Evolutionary conservation across 2,797 vertebrate genomes (phyloP), one percentile per base, ranked within the genome.

Genomic region (Chiroxiphia lanceolata): DNA sequence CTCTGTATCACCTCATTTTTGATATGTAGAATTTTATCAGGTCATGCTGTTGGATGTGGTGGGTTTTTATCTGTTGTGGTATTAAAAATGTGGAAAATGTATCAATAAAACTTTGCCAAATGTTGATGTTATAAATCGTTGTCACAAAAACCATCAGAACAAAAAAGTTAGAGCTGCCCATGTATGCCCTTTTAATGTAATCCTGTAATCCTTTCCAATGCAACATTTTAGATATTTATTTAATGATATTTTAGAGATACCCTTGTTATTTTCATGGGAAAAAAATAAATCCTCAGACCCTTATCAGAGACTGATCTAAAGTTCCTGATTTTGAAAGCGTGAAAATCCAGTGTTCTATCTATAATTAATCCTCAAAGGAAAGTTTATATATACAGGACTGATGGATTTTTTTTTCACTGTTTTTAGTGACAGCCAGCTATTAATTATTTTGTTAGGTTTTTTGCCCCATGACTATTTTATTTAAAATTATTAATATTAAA

Each of bases 281-380:
- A 63, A 47, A 59, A 48, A 31, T 31, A 12, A 44, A 27, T 42
- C 3, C 12, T 63, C 36, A 56, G 74, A 61, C 59, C 13, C 15
- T n/a, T 83, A 3, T 19, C 60, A 75, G 64, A 74, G 60, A 56
- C 40, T 81, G 23, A 45, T 63, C 19, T 83, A 18, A 88, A 87
- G 44, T 40, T 82, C 44, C 51, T 74, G 57, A 74, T 82, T 84
- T 60, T 70, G 59, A 72, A 91, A 88, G 42, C 3, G 0, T 72
- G 23, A 83, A 86, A 96, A 93, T 89, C 23, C 17, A 59, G 22
- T 51, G 48, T 88, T 85, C 59, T 69, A 1, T n/a, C 36, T 70
- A 25, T 89, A 87, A 87, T 85, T 92, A 92, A 79, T 92, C 67
- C 86, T 94, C 76, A 84, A 81, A 96, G 69, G 67, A 68, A 83